Base-by-base conservation (phyloP, 2,113 vertebrate species). In the Nematolebias whitei region DNA sequence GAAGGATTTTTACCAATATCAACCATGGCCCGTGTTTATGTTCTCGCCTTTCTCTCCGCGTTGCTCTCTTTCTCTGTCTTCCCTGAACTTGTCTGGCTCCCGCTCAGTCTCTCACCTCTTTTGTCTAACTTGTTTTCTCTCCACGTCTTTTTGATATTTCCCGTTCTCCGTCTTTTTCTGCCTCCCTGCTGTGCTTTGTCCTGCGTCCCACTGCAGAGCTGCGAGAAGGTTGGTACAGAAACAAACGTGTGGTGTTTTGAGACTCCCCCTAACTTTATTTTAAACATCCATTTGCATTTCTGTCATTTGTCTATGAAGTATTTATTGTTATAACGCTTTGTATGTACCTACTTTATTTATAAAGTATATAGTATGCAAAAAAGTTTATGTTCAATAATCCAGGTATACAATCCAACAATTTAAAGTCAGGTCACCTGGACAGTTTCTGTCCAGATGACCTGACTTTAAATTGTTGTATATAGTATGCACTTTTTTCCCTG, bases 221-320 rank as follows among this genome's bases (percentile, higher is more conserved):
- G 38, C 83, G 97, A 98, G 97, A 99, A 96, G 96, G 97, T 99
- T 95, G 95, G 97, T 98, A 95, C 92, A 71, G 24, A 71, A 76
- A 76, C n/a, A 1, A 73, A 53, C 60, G 62, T 76, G 76, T 87
- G 85, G 52, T 75, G 82, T 48, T 78, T 74, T 60, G 50, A 81
- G 71, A 79, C 62, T 81, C 94, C 93, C 93, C 93, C 90, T 92
- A 74, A n/a, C n/a, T n/a, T n/a, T n/a, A 91, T 93, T 58, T 76
- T 77, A 76, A 87, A 79, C 54, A 45, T 59, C 73, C 67, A 58
- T 73, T 83, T 63, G 38, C 84, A 70, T 82, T 70, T 71, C 64
- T 81, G 63, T 78, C 12, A 35, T 38, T 29, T 75, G 66, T 74
- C 79, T 80, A 51, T 26, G 67, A 63, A 78, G 70, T 20, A 49